Conservation (phyloP, 2,888 invertebrate genomes). For the Muscina levida region DNA sequence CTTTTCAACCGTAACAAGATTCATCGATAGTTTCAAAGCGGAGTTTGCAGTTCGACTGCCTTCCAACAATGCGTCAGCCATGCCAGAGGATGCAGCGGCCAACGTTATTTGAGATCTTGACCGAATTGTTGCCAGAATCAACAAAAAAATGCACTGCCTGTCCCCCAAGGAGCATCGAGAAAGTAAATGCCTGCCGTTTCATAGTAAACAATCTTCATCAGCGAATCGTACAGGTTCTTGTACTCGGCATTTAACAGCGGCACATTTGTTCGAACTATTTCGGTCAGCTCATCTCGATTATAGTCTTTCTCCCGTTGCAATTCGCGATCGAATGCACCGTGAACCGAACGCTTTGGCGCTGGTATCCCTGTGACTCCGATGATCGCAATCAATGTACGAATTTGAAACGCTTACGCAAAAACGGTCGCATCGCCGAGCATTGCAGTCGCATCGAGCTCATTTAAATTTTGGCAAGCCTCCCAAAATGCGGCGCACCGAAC, state of each 20-base stretch:
- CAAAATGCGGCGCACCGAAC: neutral
- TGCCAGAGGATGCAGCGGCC: conserved; percentile 65
- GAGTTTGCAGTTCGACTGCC: conserved; percentile 67
- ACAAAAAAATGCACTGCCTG: conserved; percentile 33
- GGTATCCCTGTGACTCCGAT: neutral
- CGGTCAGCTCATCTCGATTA: conserved; percentile 11
- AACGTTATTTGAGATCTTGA: conserved; percentile 51
- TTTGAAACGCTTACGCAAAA: neutral
- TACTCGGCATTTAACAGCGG: conserved; percentile 41
- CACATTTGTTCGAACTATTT: conserved; percentile 37
- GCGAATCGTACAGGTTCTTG: conserved; percentile 39
- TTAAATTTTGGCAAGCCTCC: neutral
- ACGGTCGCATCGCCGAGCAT: too few relatives aligned
- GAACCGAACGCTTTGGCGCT: conserved; percentile 22
- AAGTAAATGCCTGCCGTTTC: conserved; percentile 46
- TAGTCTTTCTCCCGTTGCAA: neutral
- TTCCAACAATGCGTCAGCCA: conserved; percentile 68
- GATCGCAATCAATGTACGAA: neutral
- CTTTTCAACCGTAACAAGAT: conserved; percentile 20
- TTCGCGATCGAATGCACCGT: conserved; percentile 25
- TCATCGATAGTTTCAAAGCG: conserved; percentile 44
- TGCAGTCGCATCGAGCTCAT: too few relatives aligned
- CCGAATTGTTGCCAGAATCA: conserved; percentile 37
- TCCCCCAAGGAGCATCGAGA: conserved; percentile 43
- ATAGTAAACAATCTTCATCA: conserved; percentile 44